Evolutionary conservation across 2,888 invertebrate species (phyloP).

Genomic region (Ophioninae sp.): DNA sequence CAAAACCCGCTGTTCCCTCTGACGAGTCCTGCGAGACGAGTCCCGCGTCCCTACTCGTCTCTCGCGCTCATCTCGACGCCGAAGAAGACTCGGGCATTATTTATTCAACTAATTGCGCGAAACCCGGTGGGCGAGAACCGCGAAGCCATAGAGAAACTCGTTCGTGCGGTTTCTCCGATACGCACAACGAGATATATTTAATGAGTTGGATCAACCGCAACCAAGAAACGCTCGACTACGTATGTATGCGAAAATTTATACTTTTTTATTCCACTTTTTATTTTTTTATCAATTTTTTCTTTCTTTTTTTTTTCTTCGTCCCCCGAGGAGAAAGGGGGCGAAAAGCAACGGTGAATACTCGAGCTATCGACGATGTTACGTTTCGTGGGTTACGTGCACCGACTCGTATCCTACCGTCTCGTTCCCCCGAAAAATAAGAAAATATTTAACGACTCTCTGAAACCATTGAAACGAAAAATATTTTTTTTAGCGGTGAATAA

Average conservation of each 20-base stretch:
- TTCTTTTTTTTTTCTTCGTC: slow-evolving; percentile 4
- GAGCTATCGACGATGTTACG: not conserved
- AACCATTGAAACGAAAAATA: no score
- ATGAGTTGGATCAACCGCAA: slow-evolving; percentile 47
- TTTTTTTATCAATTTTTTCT: not conserved
- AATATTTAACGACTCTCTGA: no score
- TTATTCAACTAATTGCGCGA: slow-evolving; percentile 74
- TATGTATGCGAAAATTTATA: not conserved
- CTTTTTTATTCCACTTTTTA: not conserved
- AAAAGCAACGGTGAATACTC: slow-evolving; percentile 11
- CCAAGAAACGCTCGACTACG: slow-evolving; percentile 26
- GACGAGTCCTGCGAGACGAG: slow-evolving; percentile 14
- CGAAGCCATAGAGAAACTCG: slow-evolving; percentile 54
- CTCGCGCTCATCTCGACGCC: slow-evolving; percentile 25
- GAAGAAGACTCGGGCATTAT: slow-evolving; percentile 64
- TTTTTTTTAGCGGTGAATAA: no score
- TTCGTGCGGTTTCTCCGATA: slow-evolving; percentile 43
- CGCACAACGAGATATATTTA: slow-evolving; percentile 41
- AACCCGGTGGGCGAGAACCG: slow-evolving; percentile 59
- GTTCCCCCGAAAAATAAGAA: no score
- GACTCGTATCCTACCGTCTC: not conserved
- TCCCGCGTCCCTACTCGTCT: slow-evolving; percentile 1
- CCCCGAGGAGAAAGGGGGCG: not conserved
- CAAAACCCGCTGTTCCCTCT: slow-evolving; percentile 9
- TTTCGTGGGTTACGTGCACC: not conserved